phyloP scores from a whole-genome alignment of 1,140 invertebrate species.

The Diachasmimorpha longicaudata region DNA sequence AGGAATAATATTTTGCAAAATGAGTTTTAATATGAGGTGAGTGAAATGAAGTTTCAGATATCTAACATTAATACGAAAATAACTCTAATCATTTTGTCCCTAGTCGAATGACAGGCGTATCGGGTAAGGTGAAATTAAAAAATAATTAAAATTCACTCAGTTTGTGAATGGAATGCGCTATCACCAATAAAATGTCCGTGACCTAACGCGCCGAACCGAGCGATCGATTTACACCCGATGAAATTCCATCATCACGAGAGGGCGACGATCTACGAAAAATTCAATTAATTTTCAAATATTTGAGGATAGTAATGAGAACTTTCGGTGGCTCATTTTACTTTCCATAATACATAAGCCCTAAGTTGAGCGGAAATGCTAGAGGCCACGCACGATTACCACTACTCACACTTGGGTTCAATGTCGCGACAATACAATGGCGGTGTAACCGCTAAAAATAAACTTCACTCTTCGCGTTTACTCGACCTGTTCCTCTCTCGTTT shows the following conservation, averaged over 20 bases:
- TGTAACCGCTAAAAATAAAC: slow-evolving; percentile 62
- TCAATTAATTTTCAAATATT: neutral
- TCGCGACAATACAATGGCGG: slow-evolving; percentile 53
- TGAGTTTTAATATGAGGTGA: neutral
- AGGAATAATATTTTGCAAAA: neutral
- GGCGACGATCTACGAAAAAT: neutral
- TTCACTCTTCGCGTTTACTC: slow-evolving; percentile 24
- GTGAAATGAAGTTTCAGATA: neutral
- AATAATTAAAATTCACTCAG: neutral
- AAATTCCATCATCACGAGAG: neutral
- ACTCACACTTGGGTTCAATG: slow-evolving; percentile 45
- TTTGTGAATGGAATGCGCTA: neutral
- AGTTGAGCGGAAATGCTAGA: slow-evolving; percentile 15
- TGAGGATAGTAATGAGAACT: neutral
- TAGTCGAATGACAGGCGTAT: neutral
- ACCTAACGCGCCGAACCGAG: neutral
- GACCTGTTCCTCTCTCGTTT: slow-evolving; percentile 1
- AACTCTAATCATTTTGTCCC: neutral
- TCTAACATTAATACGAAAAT: neutral
- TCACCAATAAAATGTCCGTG: neutral
- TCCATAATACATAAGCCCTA: slow-evolving; percentile 4
- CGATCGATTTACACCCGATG: neutral
- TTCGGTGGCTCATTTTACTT: neutral
- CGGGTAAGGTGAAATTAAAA: neutral
- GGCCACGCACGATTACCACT: slow-evolving; percentile 14